Evolutionary conservation across 2,113 vertebrate genomes (phyloP), one percentile per base, ranked within the genome.

Genomic region (Panthera uncia): DNA sequence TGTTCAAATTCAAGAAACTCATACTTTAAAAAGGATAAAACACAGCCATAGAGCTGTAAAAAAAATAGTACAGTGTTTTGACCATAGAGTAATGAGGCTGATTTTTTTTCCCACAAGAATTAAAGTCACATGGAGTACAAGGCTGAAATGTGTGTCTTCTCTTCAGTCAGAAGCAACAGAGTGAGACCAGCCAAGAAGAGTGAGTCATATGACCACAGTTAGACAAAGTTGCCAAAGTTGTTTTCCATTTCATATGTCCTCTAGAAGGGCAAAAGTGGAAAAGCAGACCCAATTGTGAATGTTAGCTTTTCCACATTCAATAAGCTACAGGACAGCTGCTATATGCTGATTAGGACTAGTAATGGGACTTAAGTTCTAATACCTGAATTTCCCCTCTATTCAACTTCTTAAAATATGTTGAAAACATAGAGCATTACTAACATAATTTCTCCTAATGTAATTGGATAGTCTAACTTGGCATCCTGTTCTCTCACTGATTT

Each of bases 171-270:
- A 25, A 93, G 36, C 29, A 96, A 66, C 29, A 41, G 38, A 41
- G 33, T 63, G 71, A 92, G 82, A 45, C 38, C 52, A 82, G 95
- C 88, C 90, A 91, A 61, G 85, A 79, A 48, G 57, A 95, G 21
- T 73, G 71, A 82, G 61, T 97, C 96, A 97, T 68, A 95, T 97
- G 97, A 97, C 68, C 25, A 66, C 4, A 14, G 31, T 23, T 9
- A 31, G 21, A 86, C 79, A 78, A 61, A 57, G 52, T 50, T 89
- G 63, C 65, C 95, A 85, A 12, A 61, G 91, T 8, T 45, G 12
- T 96, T 88, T 95, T 95, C 95, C 97, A 96, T 95, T 94, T 84
- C 95, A 61, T 29, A 7, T 92, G 96, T 19, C 63, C 69, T 79
- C 86, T 90, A 45, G 80, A 96, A 93, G 36, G 95, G n/a, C 81